phyloP scores from a whole-genome alignment of 2,888 invertebrate species.

The Biston betularia region DNA sequence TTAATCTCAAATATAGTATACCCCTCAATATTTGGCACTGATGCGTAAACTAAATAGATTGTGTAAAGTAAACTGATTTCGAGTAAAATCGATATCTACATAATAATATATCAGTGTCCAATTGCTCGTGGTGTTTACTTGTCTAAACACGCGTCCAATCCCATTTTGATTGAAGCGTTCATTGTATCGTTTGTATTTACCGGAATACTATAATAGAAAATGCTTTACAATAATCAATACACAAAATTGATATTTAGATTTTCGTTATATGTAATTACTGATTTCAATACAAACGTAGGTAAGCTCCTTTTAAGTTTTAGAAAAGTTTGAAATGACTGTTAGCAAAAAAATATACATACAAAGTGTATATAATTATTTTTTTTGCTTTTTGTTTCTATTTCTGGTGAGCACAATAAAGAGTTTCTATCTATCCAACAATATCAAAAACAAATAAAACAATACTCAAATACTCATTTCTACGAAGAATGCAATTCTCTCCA shows the following conservation, averaged over 20 bases:
- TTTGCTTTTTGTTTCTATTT: no score
- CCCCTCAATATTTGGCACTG: no score
- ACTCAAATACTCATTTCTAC: background rate
- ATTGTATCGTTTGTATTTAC: constrained; percentile 6
- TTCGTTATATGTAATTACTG: no score
- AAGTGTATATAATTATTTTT: no score
- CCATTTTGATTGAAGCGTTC: constrained; percentile 40
- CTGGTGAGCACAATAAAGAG: no score
- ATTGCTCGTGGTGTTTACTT: constrained; percentile 58
- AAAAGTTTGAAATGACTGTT: no score
- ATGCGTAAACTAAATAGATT: background rate
- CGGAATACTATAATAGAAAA: background rate
- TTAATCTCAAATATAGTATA: background rate
- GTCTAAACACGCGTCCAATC: constrained; percentile 44
- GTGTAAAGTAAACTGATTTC: constrained; percentile 33
- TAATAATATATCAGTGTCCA: constrained; percentile 26
- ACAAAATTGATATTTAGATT: background rate
- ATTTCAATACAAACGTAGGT: no score
- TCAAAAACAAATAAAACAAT: background rate
- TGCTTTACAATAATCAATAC: background rate
- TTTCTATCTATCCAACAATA: background rate
- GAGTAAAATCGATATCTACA: constrained; percentile 37
- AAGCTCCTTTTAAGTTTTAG: no score
- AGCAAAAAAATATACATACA: no score
- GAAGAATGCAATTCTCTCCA: background rate